Percentiles rank a stretch among this genome's conserved stretches.
Evolutionary conservation across 2,888 invertebrate species (phyloP).

Genomic region (Drosophila eohydei): DNA sequence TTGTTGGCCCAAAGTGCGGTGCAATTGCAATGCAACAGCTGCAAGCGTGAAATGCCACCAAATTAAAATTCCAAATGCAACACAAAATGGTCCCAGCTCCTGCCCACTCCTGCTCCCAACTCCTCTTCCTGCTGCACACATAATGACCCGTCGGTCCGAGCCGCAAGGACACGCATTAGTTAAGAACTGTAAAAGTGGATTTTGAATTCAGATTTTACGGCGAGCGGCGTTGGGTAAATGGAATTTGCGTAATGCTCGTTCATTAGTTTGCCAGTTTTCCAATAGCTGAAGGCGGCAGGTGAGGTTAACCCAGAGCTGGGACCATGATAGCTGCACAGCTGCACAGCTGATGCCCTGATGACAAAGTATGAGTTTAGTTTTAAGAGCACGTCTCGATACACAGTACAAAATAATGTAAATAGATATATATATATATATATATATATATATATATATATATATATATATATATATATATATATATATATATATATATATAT

Average conservation of each 20-base stretch:
- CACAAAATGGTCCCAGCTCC: conserved; percentile 11
- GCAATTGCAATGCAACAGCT: conserved; percentile 39
- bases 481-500: conserved; percentile 2
- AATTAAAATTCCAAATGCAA: conserved; percentile 76
- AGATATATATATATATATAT: background rate
- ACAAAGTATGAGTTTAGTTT: conserved; percentile 55
- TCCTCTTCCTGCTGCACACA: background rate
- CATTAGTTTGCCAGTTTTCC: conserved; percentile 67
- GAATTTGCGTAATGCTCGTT: conserved; percentile 60
- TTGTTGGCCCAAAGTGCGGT: conserved; percentile 54
- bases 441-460: background rate
- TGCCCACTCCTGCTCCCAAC: background rate
- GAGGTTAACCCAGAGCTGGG: background rate
- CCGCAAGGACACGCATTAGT: conserved; percentile 44
- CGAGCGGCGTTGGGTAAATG: conserved; percentile 49
- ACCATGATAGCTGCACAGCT: background rate
- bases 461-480: background rate
- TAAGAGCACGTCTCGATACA: conserved; percentile 59
- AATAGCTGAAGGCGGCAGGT: conserved; percentile 33
- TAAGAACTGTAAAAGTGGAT: conserved; percentile 39
- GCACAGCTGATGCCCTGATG: conserved; percentile 54
- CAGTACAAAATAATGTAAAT: conserved; percentile 29
- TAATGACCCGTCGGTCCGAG: conserved; percentile 18
- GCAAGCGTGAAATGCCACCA: conserved; percentile 59
- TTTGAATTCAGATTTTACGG: conserved; percentile 40